Evolutionary conservation across 1,140 invertebrate genomes (phyloP), one percentile per base, ranked within the genome.

Genomic region (Apis florea): DNA sequence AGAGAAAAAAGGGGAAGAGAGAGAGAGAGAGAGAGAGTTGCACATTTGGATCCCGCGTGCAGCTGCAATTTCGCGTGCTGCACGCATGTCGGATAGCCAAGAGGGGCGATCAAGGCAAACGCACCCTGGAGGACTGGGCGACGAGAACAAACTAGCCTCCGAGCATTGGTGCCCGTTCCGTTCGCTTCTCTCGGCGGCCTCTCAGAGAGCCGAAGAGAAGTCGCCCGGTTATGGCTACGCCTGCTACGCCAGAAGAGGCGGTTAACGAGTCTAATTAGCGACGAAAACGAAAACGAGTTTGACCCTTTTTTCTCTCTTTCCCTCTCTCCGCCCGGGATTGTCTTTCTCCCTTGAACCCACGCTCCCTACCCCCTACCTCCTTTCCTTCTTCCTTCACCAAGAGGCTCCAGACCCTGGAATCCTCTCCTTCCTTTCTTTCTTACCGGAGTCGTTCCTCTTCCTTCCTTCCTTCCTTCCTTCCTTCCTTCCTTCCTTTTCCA

Each of bases 251-350:
- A 85, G 90, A 90, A 86, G 91, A 88, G 89, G 90, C 92, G 91
- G 92, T 93, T 93, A 93, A 93, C 91, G 92, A 94, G 92, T 92
- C 92, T 94, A 94, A 94, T 94, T 94, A 94, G 93, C 93, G 92
- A 94, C 93, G 92, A 94, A 94, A 94, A 93, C 93, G 92, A 94
- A 93, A 94, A 94, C 93, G 92, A 94, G 93, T 94, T 94, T 93
- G 87, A 90, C 90, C 89, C 91, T 90, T 93, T 92, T 92, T 93
- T 91, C 86, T 84, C 85, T 83, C 83, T 90, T 93, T 90, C 85
- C 83, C 81, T 66, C 69, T 87, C 85, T 78, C 85, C 85, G 76
- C 81, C 82, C 68, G 54, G 64, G 47, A 67, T 24, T 58, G 70
- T 79, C 53, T 68, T 63, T 70, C 71, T 85, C 26, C 59, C 71